A percentile compares a stretch with the other conserved stretches of the same genome.
phyloP scores from a whole-genome alignment of 2,888 invertebrate genomes.

The Teinopalpus imperialis region DNA sequence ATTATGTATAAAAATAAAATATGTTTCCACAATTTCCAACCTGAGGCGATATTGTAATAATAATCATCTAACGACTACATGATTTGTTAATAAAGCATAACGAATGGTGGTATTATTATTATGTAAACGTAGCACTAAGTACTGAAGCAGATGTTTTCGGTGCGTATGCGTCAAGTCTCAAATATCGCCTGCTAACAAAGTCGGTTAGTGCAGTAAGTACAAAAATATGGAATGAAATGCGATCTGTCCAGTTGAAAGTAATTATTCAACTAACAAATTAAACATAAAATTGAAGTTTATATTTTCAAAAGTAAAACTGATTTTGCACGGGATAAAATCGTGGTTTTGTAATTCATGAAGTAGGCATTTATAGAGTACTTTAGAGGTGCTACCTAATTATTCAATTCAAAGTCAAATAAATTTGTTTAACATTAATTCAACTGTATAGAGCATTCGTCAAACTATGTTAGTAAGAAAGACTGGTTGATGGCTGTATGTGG shows the following conservation, averaged over 20 bases:
- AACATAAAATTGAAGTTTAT: slow-evolving; percentile 13
- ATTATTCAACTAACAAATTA: slow-evolving; percentile 18
- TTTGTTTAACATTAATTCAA: no score
- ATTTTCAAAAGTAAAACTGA: slow-evolving; percentile 15
- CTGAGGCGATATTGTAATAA: slow-evolving; percentile 16
- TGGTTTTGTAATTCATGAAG: slow-evolving; percentile 12
- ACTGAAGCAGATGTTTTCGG: slow-evolving; percentile 31
- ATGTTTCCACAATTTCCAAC: background rate
- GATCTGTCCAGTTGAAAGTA: slow-evolving; percentile 12
- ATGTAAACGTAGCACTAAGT: slow-evolving; percentile 21
- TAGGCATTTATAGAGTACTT: slow-evolving; percentile 3
- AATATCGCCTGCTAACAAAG: slow-evolving; percentile 49
- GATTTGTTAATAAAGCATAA: slow-evolving; percentile 11
- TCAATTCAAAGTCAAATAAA: no score
- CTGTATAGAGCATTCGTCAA: no score
- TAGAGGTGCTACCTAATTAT: slow-evolving; percentile 16
- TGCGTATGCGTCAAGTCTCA: slow-evolving; percentile 38
- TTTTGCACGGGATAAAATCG: slow-evolving; percentile 11
- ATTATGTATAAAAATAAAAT: background rate
- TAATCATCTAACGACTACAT: slow-evolving; percentile 3
- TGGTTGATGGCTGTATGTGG: no score
- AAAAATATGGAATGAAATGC: slow-evolving; percentile 18
- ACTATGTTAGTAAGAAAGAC: no score
- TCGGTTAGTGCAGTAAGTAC: slow-evolving; percentile 35
- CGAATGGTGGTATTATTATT: slow-evolving; percentile 2